Base-by-base conservation (phyloP, 1,140 invertebrate species). In the Meloidogyne hapla region DNA sequence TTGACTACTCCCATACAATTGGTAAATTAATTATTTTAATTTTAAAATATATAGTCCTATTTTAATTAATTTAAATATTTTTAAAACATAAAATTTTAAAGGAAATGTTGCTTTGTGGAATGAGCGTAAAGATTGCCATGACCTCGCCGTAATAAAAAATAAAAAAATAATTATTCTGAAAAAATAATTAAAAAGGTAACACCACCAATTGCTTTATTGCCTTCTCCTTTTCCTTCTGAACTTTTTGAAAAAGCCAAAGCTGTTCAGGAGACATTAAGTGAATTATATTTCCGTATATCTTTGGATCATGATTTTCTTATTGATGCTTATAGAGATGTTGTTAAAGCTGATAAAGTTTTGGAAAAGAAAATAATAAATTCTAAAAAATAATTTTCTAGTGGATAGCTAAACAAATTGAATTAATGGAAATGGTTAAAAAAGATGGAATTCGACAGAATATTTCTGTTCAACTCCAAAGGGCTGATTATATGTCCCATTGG, bases 261-360 rank as follows among this genome's bases (percentile, higher is more conserved):
- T 21, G 82, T 85, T 25, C 84, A 85, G 69, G 61, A 81, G 25
- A 81, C 84, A 25, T 45, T 86, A 45, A 87, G 84, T 74, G 42
- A 56, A 23, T 68, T 85, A 10, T 86, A 86, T 61, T 85, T 84
- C 74, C 63, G 74, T 12, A 80, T 87, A 21, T 80, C 85, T 13
- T 84, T 74, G 65, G 84, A 87, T 73, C 76, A 73, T 56, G 84
- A 86, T 40, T 86, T 87, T 38, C 75, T 86, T 18, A 71, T 83
- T 18, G 69, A 84, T 25, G 74, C 80, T 42, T 85, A 86, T 64
- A 70, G 76, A 45, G 79, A 87, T 56, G 84, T 86, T 8, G 75
- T 84, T 48, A 79, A 86, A 63, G 75, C 77, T 3, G 85, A 85
- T 64, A 78, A 84, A 66, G 87, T 84, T 65, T 4, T 82, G 48